These are phyloP conservation scores for Andrena bucephala DNA, from an alignment of 2,888 invertebrate species.

Conservation along the genomic window DNA sequence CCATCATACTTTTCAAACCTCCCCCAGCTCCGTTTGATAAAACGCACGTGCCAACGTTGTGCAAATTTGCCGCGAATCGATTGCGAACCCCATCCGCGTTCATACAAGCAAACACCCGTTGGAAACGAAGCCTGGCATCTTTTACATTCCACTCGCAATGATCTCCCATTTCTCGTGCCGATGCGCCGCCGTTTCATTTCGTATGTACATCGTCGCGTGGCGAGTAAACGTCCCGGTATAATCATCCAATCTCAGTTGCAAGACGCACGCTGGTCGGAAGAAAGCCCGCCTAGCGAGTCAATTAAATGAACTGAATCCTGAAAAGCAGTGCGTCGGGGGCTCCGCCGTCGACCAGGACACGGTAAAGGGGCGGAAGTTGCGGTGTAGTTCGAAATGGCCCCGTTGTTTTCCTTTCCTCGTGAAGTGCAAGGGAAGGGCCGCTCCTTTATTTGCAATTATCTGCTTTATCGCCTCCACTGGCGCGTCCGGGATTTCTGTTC, in stretches of 20 bases:
- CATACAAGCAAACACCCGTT: no score
- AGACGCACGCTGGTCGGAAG: not conserved
- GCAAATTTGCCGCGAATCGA: no score
- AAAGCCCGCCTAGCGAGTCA: not conserved
- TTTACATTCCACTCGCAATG: no score
- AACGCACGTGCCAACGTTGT: no score
- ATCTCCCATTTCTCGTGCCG: no score
- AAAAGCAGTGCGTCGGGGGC: constrained; percentile 11
- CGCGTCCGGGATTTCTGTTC: constrained; percentile 3
- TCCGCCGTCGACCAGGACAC: not conserved
- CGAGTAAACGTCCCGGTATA: not conserved
- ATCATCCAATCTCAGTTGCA: not conserved
- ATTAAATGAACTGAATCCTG: constrained; percentile 34
- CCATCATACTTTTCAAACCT: no score
- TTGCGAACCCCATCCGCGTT: no score
- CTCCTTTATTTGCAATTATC: constrained; percentile 36
- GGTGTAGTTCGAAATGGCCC: not conserved
- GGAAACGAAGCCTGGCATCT: no score
- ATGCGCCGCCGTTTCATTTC: no score
- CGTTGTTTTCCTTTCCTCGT: constrained; percentile 16
- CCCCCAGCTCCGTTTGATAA: no score
- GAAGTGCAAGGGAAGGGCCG: not conserved
- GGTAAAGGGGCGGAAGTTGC: not conserved
- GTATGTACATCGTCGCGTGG: not conserved
- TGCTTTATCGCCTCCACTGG: constrained; percentile 10